Conservation (phyloP, 2,797 vertebrate genomes). For the Melanogrammus aeglefinus region DNA sequence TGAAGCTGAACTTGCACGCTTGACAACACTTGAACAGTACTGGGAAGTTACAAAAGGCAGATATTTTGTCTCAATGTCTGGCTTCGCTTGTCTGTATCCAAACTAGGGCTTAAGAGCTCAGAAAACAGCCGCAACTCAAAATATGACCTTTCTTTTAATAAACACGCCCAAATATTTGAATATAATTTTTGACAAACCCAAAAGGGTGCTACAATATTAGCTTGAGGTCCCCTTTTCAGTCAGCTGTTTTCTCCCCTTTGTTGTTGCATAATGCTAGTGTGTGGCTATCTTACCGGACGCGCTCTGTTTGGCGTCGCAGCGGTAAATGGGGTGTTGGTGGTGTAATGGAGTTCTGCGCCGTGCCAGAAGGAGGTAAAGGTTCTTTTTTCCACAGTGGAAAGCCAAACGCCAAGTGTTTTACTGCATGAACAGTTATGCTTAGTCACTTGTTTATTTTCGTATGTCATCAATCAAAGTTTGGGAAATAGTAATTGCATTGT, state of each 20-base stretch:
- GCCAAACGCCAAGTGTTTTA: conserved; percentile 50
- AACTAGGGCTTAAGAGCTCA: neutral
- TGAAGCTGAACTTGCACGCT: conserved; percentile 51
- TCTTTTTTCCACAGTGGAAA: conserved; percentile 67
- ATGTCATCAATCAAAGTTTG: conserved; percentile 11
- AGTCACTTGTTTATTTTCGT: conserved; percentile 34
- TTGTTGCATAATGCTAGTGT: conserved; percentile 52
- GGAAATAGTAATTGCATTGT: conserved; percentile 22
- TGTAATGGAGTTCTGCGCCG: conserved; percentile 46
- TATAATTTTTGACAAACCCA: neutral
- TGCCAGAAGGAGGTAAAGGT: conserved; percentile 60
- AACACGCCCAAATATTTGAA: neutral
- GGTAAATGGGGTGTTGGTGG: conserved; percentile 57
- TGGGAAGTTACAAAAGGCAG: conserved; percentile 29
- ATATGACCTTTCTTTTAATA: conserved; percentile 13
- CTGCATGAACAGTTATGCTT: conserved; percentile 47
- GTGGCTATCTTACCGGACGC: conserved; percentile 54
- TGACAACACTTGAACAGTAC: conserved; percentile 17
- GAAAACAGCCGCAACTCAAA: conserved; percentile 17
- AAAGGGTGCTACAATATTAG: neutral
- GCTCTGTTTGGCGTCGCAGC: conserved; percentile 66
- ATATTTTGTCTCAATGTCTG: neutral
- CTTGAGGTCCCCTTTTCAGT: neutral
- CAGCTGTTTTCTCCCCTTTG: conserved; percentile 29
- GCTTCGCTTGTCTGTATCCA: neutral